phyloP scores from a whole-genome alignment of 2,113 vertebrate genomes.

The Podarcis muralis region DNA sequence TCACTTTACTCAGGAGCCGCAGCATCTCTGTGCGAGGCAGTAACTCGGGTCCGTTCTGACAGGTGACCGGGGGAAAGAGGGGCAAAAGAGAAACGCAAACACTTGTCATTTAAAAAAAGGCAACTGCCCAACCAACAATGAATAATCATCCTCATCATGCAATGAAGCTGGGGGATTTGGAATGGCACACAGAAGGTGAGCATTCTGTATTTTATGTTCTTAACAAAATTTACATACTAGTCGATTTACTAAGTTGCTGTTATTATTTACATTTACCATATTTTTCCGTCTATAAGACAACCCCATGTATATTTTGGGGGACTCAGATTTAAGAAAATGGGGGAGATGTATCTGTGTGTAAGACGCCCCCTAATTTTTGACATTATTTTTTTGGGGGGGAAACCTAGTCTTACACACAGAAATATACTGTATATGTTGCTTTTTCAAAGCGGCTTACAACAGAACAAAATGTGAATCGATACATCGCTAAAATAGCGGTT shows the following conservation, averaged over 20 bases:
- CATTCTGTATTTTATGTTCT: not conserved
- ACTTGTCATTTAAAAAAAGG: not conserved
- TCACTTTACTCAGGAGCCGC: conserved; percentile 86
- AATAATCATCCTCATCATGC: not conserved
- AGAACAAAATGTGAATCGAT: too few relatives aligned
- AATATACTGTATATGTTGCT: too few relatives aligned
- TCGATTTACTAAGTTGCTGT: too few relatives aligned
- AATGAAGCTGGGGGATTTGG: not conserved
- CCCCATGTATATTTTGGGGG: too few relatives aligned
- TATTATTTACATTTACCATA: too few relatives aligned
- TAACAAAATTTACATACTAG: too few relatives aligned
- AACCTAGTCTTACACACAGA: too few relatives aligned
- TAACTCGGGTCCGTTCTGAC: conserved; percentile 91
- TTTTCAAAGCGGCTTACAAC: not conserved
- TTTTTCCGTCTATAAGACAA: too few relatives aligned
- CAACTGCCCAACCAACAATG: not conserved
- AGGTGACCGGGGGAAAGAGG: not conserved
- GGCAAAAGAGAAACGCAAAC: not conserved
- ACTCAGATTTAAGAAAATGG: too few relatives aligned
- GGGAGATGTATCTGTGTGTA: too few relatives aligned
- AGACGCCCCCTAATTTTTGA: too few relatives aligned
- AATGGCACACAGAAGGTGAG: not conserved
- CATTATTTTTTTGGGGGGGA: too few relatives aligned
- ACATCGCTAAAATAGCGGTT: not conserved
- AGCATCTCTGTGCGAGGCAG: conserved; percentile 93